Conservation (phyloP, 2,797 vertebrate species). For the Chrosomus eos region DNA sequence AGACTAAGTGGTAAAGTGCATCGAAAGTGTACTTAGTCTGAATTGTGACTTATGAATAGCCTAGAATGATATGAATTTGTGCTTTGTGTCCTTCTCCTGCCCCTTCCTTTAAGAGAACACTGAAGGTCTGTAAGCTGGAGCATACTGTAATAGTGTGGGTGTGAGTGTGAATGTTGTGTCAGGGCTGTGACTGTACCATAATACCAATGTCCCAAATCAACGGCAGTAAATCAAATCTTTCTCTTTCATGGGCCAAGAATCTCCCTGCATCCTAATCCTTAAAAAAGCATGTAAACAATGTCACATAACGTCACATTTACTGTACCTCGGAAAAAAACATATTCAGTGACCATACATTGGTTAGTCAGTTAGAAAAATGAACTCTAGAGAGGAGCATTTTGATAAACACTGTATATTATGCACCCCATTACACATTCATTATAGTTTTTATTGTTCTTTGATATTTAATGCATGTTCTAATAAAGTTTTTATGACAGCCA, state of each 20-base stretch:
- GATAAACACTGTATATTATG: too few relatives aligned
- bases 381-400: too few relatives aligned
- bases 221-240: slow-evolving; percentile 49
- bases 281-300: too few relatives aligned
- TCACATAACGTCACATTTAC: too few relatives aligned
- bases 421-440: too few relatives aligned
- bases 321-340: too few relatives aligned
- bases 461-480: too few relatives aligned
- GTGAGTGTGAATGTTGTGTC: slow-evolving; percentile 51
- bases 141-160: slow-evolving; percentile 43
- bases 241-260: slow-evolving; percentile 32
- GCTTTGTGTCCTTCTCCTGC: slow-evolving; percentile 8
- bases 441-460: too few relatives aligned
- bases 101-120: slow-evolving; percentile 40
- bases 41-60: neutral
- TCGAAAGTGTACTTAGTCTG: neutral
- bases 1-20: neutral
- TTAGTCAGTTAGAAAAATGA: too few relatives aligned
- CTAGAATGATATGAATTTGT: neutral
- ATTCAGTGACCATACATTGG: too few relatives aligned
- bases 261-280: neutral
- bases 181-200: slow-evolving; percentile 23
- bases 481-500: too few relatives aligned
- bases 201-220: slow-evolving; percentile 42
- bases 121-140: slow-evolving; percentile 35